Percentiles rank a stretch among this genome's conserved stretches.
Conservation (phyloP, 2,113 vertebrate genomes). For the Platichthys flesus region DNA sequence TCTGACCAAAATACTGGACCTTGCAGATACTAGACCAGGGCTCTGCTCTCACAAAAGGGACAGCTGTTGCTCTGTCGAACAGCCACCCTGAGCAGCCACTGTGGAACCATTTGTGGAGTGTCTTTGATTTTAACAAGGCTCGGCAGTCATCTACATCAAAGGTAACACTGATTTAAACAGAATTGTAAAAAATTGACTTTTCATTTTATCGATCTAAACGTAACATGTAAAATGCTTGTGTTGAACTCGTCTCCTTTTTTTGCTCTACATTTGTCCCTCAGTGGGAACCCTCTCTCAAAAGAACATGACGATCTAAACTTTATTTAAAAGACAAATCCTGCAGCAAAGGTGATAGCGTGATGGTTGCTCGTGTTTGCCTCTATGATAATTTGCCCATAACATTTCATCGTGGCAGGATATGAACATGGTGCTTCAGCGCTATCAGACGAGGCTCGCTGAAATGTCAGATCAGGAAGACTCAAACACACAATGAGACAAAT, state of each 20-base stretch:
- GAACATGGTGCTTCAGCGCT: background rate
- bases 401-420: background rate
- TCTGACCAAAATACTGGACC: constrained; percentile 58
- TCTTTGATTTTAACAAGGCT: background rate
- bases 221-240: background rate
- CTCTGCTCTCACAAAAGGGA: constrained; percentile 31
- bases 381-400: too few relatives aligned
- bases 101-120: background rate
- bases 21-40: constrained; percentile 20
- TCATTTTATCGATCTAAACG: background rate
- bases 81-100: constrained; percentile 11
- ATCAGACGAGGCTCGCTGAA: background rate
- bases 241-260: background rate
- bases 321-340: background rate
- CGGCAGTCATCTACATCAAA: background rate
- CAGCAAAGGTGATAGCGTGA: background rate
- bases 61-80: constrained; percentile 53
- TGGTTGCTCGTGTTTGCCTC: background rate
- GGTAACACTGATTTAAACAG: background rate
- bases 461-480: constrained; percentile 2
- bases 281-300: background rate
- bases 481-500: background rate
- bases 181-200: background rate
- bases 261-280: background rate
- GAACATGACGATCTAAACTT: background rate